Base-by-base conservation (phyloP, 2,113 vertebrate genomes). In the Podarcis muralis region DNA sequence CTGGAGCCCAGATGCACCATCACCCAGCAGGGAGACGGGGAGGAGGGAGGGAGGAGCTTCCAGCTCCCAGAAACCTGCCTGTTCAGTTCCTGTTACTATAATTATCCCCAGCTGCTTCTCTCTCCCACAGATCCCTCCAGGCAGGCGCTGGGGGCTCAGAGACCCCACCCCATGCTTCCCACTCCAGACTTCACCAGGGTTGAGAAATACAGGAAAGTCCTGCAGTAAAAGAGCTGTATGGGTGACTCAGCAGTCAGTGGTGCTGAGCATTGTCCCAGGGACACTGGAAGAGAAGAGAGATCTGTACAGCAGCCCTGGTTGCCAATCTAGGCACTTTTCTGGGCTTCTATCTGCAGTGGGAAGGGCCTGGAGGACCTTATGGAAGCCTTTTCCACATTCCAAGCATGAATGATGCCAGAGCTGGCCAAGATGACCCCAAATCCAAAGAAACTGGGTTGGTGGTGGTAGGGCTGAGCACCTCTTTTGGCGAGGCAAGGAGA, bases 11-110 rank as follows among this genome's bases (percentile, higher is more conserved):
- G 80, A 32, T 92, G 87, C 89, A 82, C 89, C 86, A 90, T 69
- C 80, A 84, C 88, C 82, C 87, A 93, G 86, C 87, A 86, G 40
- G 92, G 89, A 85, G 89, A 11, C 1, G 62, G 27, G 48, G 30
- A 25, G 79, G 57, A 20, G 79, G 3, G 9, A 20, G 53, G 11
- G 16, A 6, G 18, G 3, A 5, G 76, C 75, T 91, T 87, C 91
- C 91, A 87, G 86, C 88, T 88, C 72, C 71, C 85, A 87, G 88
- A 88, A 95, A 95, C 93, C 88, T 91, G 93, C 91, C 92, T 48
- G 94, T 92, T 93, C 81, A 90, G 93, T 85, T 83, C 90, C 80
- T 71, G 87, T 76, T 89, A 59, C 86, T 91, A 15, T 90, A 87
- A 94, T 94, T 92, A 93, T 7, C n/a, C 6, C 40, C 74, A 89